These are phyloP conservation scores for Eucriotettix oculatus DNA, from an alignment of 2,888 invertebrate genomes.

Conservation along the genomic window DNA sequence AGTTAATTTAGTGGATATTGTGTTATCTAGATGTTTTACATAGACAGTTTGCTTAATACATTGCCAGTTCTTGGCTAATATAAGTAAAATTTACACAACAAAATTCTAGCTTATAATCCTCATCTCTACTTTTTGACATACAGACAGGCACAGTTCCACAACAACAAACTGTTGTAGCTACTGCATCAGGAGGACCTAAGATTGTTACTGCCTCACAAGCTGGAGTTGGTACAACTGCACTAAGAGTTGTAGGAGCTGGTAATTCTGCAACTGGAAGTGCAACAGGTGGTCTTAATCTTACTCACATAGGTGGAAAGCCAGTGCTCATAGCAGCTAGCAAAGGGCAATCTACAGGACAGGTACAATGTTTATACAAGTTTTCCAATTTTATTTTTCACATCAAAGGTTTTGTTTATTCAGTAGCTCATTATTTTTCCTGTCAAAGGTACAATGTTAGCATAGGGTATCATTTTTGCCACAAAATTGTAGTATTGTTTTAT, in stretches of 20 bases:
- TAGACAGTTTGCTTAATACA: too few relatives aligned
- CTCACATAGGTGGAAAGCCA: conserved; percentile 38
- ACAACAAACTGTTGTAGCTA: background rate
- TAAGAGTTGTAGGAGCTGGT: conserved; percentile 32
- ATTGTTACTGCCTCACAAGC: background rate
- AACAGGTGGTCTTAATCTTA: conserved; percentile 26
- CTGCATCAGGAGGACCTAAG: background rate
- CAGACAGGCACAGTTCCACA: background rate
- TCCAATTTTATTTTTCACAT: background rate
- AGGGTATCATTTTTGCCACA: too few relatives aligned
- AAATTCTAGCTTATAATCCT: too few relatives aligned
- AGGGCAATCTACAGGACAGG: conserved; percentile 6
- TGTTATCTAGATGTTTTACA: too few relatives aligned
- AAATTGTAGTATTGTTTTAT: too few relatives aligned
- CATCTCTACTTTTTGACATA: background rate
- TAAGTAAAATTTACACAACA: too few relatives aligned
- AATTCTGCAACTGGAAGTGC: background rate
- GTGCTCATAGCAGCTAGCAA: conserved; percentile 33
- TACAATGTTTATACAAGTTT: background rate
- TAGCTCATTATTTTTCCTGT: background rate
- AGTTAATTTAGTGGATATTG: too few relatives aligned
- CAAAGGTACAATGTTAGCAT: background rate
- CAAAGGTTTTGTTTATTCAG: background rate
- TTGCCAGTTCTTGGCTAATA: too few relatives aligned
- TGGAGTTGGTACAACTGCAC: conserved; percentile 13